Conservation (phyloP, 1,140 invertebrate genomes). For the Amphibalanus amphitrite region DNA sequence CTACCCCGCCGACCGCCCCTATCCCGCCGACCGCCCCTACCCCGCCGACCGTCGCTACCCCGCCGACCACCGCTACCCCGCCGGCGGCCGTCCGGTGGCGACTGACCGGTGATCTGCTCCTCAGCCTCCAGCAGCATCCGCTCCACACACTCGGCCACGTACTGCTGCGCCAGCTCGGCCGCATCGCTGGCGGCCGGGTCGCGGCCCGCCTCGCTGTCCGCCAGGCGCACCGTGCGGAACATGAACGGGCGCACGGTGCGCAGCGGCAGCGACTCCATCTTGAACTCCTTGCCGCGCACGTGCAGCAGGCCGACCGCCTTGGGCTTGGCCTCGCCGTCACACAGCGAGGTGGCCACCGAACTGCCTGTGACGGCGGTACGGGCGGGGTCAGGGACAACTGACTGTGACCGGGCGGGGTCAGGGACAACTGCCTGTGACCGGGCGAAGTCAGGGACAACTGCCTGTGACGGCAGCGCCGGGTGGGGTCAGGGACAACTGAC, state of each 20-base stretch:
- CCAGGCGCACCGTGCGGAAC: constrained; percentile 31
- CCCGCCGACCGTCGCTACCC: too few relatives aligned
- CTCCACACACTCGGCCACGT: constrained; percentile 34
- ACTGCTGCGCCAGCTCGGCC: constrained; percentile 26
- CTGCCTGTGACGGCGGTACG: constrained; percentile 39
- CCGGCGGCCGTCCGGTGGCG: not conserved
- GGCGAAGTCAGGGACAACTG: too few relatives aligned
- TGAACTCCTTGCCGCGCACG: constrained; percentile 41
- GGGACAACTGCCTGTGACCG: too few relatives aligned
- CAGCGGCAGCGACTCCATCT: constrained; percentile 49
- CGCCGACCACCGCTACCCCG: too few relatives aligned
- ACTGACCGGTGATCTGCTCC: constrained; percentile 21
- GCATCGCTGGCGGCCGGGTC: not conserved
- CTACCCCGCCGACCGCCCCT: too few relatives aligned
- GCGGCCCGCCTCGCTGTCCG: constrained; percentile 18
- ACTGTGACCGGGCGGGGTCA: too few relatives aligned
- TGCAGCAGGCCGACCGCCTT: constrained; percentile 74
- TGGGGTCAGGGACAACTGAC: too few relatives aligned
- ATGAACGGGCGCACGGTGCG: constrained; percentile 78
- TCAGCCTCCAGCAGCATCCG: constrained; percentile 25
- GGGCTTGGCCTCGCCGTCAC: constrained; percentile 58
- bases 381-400: not conserved
- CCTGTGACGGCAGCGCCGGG: too few relatives aligned
- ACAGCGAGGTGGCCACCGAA: constrained; percentile 84
- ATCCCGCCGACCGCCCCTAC: too few relatives aligned